Percentiles rank a stretch among this genome's conserved stretches.
These are phyloP conservation scores for Caenorhabditis auriculariae DNA, from an alignment of 2,888 invertebrate species.

Conservation along the genomic window DNA sequence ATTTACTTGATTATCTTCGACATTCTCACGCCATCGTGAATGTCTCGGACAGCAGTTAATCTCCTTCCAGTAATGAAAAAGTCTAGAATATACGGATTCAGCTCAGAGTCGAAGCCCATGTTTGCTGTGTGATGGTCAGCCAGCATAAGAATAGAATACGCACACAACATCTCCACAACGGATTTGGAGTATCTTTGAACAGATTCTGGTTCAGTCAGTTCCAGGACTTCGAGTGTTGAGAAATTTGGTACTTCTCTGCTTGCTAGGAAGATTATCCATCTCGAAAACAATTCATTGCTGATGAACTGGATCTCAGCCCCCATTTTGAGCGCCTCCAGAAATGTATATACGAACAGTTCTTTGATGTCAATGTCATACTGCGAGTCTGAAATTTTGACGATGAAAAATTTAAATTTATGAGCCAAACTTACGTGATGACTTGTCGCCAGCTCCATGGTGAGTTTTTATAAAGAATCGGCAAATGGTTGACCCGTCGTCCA, in stretches of 20 bases:
- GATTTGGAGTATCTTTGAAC: too few relatives aligned
- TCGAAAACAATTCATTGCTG: not conserved
- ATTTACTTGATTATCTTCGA: constrained; percentile 20
- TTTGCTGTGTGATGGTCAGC: constrained; percentile 14
- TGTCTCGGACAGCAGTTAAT: constrained; percentile 18
- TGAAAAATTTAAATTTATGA: constrained; percentile 5
- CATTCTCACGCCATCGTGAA: constrained; percentile 20
- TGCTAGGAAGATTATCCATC: not conserved
- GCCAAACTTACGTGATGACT: constrained; percentile 9
- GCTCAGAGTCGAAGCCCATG: constrained; percentile 13
- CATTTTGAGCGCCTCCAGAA: constrained; percentile 1
- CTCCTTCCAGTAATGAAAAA: constrained; percentile 14
- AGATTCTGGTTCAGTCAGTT: not conserved
- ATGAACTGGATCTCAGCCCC: constrained; percentile 2
- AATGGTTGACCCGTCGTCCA: constrained; percentile 15
- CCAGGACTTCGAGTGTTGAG: not conserved
- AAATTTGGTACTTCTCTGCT: constrained; percentile 2
- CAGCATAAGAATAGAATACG: constrained; percentile 8
- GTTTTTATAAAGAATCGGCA: constrained; percentile 11
- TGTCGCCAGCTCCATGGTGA: constrained; percentile 14
- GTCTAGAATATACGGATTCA: constrained; percentile 18
- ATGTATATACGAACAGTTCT: constrained; percentile 1
- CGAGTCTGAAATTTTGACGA: constrained; percentile 1
- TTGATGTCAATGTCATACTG: constrained; percentile 1
- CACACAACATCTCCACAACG: constrained; percentile 9